phyloP scores from a whole-genome alignment of 1,140 invertebrate species.

The Grapholita molesta region DNA sequence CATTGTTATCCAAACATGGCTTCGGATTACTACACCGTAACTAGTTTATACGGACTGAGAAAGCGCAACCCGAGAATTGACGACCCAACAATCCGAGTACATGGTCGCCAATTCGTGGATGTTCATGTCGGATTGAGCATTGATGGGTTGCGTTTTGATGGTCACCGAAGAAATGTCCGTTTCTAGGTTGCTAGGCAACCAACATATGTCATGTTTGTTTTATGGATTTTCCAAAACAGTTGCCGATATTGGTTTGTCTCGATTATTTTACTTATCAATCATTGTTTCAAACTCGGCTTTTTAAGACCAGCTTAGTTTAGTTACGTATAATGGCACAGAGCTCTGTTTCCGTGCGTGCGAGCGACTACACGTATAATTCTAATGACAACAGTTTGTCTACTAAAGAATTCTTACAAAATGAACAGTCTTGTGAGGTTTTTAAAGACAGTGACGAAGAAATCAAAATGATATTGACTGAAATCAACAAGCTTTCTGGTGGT shows the following conservation, averaged over 20 bases:
- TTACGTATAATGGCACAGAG: constrained; percentile 28
- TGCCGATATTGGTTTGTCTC: not conserved
- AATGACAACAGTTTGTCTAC: constrained; percentile 57
- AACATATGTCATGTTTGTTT: not conserved
- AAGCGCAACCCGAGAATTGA: too few species aligned
- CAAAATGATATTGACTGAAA: constrained; percentile 66
- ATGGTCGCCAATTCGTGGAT: too few species aligned
- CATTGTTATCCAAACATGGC: too few species aligned
- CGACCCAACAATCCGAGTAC: too few species aligned
- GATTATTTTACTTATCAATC: not conserved
- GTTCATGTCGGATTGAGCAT: too few species aligned
- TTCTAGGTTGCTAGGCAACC: not conserved
- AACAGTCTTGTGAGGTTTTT: constrained; percentile 59
- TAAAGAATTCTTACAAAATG: constrained; percentile 64
- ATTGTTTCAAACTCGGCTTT: not conserved
- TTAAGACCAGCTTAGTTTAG: not conserved
- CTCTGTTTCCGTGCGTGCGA: constrained; percentile 16
- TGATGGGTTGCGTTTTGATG: too few species aligned
- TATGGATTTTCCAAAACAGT: not conserved
- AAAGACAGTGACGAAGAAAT: constrained; percentile 72
- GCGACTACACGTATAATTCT: constrained; percentile 38
- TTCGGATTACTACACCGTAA: too few species aligned
- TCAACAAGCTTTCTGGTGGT: constrained; percentile 54
- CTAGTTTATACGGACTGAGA: too few species aligned
- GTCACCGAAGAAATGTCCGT: too few species aligned